These are phyloP conservation scores for Myiozetetes cayanensis DNA, from an alignment of 2,113 vertebrate species.

Conservation along the genomic window DNA sequence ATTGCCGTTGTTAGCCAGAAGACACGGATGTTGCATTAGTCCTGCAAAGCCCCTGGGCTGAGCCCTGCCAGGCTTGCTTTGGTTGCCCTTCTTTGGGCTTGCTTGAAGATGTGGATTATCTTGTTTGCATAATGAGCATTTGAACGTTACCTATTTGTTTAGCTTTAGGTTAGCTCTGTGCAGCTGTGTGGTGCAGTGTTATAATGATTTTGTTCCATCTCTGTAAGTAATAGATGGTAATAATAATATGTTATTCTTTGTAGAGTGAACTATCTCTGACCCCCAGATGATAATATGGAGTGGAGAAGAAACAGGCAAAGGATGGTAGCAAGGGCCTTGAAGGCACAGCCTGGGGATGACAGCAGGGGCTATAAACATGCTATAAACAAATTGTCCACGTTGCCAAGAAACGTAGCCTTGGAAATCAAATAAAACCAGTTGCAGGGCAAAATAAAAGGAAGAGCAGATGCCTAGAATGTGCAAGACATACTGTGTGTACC, in stretches of 20 bases:
- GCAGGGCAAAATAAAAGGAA: neutral
- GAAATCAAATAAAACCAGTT: neutral
- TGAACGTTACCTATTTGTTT: neutral
- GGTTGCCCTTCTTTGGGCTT: neutral
- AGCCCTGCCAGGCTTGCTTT: neutral
- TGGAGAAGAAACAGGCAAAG: neutral
- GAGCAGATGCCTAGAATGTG: neutral
- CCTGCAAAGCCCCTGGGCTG: neutral
- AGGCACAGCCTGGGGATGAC: neutral
- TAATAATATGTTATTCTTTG: neutral
- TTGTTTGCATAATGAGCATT: neutral
- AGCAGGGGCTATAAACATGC: neutral
- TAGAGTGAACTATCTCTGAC: neutral
- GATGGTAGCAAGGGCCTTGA: neutral
- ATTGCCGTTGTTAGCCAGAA: neutral
- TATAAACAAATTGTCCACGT: neutral
- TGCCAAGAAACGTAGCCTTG: neutral
- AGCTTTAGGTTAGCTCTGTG: neutral
- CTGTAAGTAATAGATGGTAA: neutral
- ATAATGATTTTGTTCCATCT: neutral
- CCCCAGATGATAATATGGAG: neutral
- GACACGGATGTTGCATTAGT: accelerated
- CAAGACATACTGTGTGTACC: neutral
- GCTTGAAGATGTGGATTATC: neutral
- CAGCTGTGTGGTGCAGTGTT: neutral